Base-by-base conservation (phyloP, 1,140 invertebrate species). In the Ephestia elutella region DNA sequence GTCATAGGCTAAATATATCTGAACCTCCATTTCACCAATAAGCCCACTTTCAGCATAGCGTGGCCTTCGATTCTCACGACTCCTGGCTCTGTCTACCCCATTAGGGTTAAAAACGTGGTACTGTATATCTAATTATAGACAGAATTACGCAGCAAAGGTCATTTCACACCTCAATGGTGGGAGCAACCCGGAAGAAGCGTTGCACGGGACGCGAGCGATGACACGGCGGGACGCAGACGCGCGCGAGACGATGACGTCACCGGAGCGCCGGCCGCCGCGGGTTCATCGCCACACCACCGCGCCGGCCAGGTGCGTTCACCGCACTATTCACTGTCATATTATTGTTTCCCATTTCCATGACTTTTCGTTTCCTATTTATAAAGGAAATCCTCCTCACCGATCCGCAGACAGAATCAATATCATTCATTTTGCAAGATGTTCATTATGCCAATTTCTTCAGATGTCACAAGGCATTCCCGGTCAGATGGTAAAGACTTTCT, bases 211-310 rank as follows among this genome's bases (percentile, higher is more conserved):
- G 48, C 60, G 60, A 66, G 63, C 68, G 66, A 49, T 50, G 60
- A 63, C 63, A 54, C 54, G 54, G 60, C 57, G 28, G 57, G 25
- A 11, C 56, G 67, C 57, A 71, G 70, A 70, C 68, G 68, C 35
- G 44, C 49, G 56, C 65, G 70, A 70, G 70, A 66, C 68, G 62
- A 53, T 78, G 75, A 80, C 78, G 73, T 80, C 78, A 80, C 73
- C 66, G 78, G 75, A 71, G 65, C 71, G 70, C 65, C 67, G 66
- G 38, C 73, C 73, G 64, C 56, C 73, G 64, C 56, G 62, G 58
- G 78, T 65, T 80, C 75, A 74, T 70, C 71, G 71, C 60, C 75
- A 67, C 68, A 51, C 32, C 54, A 13, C 50, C 57, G 56, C 54
- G 38, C 50, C 57, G 56, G 58, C 72, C 77, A 75, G 74, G 77